These are phyloP conservation scores for Cranoglanis bouderius DNA, from an alignment of 2,113 vertebrate genomes.

Conservation along the genomic window DNA sequence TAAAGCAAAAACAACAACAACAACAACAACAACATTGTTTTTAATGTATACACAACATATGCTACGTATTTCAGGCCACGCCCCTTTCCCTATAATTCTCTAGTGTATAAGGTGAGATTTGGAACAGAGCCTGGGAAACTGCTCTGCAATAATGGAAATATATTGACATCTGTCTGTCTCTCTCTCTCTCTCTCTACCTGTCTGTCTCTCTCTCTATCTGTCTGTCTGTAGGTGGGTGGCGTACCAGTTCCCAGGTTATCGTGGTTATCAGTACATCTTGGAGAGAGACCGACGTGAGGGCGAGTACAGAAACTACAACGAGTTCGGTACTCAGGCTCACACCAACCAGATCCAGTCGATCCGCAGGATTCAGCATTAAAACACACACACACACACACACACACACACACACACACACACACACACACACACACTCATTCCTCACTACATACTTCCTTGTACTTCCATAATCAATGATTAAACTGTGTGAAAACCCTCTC, in stretches of 20 bases:
- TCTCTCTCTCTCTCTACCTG: background rate
- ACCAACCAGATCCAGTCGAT: slow-evolving; percentile 97
- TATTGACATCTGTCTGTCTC: background rate
- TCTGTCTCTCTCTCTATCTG: slow-evolving; percentile 9
- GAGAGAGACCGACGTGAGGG: slow-evolving; percentile 91
- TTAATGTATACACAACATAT: background rate
- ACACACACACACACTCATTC: slow-evolving; percentile 13
- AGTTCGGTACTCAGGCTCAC: slow-evolving; percentile 92
- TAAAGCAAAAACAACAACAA: no score
- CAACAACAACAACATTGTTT: no score
- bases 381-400: slow-evolving; percentile 29
- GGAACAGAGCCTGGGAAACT: background rate
- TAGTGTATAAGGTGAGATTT: background rate
- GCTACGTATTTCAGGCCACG: background rate
- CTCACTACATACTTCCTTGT: background rate
- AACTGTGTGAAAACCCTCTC: background rate
- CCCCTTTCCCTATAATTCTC: background rate
- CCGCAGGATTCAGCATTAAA: slow-evolving; percentile 92
- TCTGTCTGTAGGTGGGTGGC: slow-evolving; percentile 84
- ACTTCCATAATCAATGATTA: background rate
- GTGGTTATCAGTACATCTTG: slow-evolving; percentile 95
- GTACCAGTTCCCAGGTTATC: slow-evolving; percentile 96
- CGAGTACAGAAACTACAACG: slow-evolving; percentile 91
- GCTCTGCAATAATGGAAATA: background rate
- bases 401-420: slow-evolving; percentile 26